Base-by-base conservation (phyloP, 2,888 invertebrate species). In the Phalangium opilio region DNA sequence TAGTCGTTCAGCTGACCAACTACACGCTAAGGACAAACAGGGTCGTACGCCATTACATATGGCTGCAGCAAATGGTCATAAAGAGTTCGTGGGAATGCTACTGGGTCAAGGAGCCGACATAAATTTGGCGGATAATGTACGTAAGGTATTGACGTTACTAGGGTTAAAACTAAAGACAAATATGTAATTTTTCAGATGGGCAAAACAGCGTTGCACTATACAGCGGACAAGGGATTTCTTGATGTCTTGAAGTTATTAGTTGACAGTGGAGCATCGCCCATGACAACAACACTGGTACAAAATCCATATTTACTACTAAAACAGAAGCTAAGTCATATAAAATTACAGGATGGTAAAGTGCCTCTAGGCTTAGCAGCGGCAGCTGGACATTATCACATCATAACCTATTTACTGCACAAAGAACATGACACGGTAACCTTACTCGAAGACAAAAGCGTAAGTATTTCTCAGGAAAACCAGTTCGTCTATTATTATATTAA, bases 81-180 rank as follows among this genome's bases (percentile, higher is more conserved):
- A 86, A 62, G 93, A 95, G 67, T 96, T 98, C 95, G 91, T 95
- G 27, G 91, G 93, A 68, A 84, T 98, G 27, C 74, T 98, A 55
- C 75, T 98, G 51, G 96, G 96, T 43, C 98, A 98, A 73, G 98
- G 96, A 44, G 93, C 93, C 32, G 95, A 96, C 71, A 95, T 98
- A 61, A 95, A 96, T 65, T 87, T 90, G 14, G 86, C 87, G 50
- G 96, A 98, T 66, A 89, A 84, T 65, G 75, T 75, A 58, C 51
- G 53, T 7, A 27, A 8, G 5, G 27, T 7, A 27, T n/a, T n/a
- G n/a, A 27, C 5, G 12, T 3, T 12, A n/a, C 5, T n/a, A n/a
- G 5, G 27, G 4, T 27, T 27, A 27, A 27, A 27, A 27, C 27
- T 38, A 10, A 10, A 41, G 10, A 8, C 14, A 41, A 19, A 14